Conservation (phyloP, 2,113 vertebrate genomes). For the Gymnocephalus cernua region DNA sequence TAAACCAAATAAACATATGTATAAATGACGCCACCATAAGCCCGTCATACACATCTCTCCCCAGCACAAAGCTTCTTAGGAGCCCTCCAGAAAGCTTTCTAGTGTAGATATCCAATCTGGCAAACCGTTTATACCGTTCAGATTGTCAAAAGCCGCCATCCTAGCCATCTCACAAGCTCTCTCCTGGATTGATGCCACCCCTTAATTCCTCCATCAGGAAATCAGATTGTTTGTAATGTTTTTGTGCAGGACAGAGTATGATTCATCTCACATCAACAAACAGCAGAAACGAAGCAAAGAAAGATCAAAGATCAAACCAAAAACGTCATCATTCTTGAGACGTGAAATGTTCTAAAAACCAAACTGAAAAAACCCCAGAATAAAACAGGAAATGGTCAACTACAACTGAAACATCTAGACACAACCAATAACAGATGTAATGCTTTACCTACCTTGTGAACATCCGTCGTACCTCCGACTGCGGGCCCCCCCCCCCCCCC, state of each 20-base stretch:
- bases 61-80: too few species aligned
- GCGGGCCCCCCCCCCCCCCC: not conserved
- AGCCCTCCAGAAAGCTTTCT: too few species aligned
- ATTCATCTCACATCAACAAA: constrained; percentile 18
- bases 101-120: too few species aligned
- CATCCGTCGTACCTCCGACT: constrained; percentile 37
- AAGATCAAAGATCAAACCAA: constrained; percentile 23
- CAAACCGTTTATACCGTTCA: too few species aligned
- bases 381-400: constrained; percentile 15
- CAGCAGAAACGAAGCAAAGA: constrained; percentile 11
- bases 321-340: constrained; percentile 14
- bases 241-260: not conserved
- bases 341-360: not conserved
- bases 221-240: not conserved
- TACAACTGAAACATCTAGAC: not conserved
- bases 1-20: too few species aligned
- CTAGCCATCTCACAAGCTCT: too few species aligned
- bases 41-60: too few species aligned
- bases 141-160: too few species aligned
- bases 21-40: too few species aligned
- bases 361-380: not conserved
- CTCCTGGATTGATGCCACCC: too few species aligned
- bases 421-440: constrained; percentile 2
- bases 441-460: constrained; percentile 10
- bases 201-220: too few species aligned